Evolutionary conservation across 2,113 vertebrate species (phyloP).

Genomic region (Triplophysa rosa): DNA sequence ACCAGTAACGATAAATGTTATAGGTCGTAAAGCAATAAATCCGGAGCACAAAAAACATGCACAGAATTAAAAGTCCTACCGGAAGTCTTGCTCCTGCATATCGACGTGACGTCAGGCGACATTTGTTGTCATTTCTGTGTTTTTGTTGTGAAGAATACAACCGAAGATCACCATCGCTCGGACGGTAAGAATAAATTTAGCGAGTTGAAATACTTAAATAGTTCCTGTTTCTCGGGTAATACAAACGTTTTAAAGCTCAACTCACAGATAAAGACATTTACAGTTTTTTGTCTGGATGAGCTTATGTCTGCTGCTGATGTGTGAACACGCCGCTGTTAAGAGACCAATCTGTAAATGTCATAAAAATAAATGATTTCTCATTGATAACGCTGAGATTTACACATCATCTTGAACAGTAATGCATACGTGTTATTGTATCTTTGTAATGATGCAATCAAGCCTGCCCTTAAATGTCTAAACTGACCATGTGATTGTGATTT

Average conservation of each 20-base stretch:
- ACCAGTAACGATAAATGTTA: too few species aligned
- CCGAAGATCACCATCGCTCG: slow-evolving; percentile 16
- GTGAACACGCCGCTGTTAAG: not conserved
- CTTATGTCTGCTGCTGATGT: not conserved
- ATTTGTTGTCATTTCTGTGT: slow-evolving; percentile 76
- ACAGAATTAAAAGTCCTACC: slow-evolving; percentile 6
- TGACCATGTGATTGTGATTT: not conserved
- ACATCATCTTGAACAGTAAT: not conserved
- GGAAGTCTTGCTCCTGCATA: slow-evolving; percentile 56
- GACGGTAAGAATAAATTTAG: slow-evolving; percentile 22
- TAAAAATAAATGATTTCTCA: not conserved
- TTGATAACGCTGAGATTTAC: not conserved
- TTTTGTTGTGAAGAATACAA: slow-evolving; percentile 73
- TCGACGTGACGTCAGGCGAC: slow-evolving; percentile 50
- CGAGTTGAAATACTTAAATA: not conserved
- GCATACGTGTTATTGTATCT: not conserved
- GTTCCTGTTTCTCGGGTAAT: not conserved
- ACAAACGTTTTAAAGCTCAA: not conserved
- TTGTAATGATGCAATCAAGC: not conserved
- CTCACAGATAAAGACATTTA: not conserved
- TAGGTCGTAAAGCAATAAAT: not conserved
- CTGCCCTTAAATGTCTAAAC: not conserved
- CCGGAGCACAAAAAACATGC: not conserved
- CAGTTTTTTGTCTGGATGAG: not conserved
- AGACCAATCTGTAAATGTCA: not conserved